Base-by-base conservation (phyloP, 2,113 vertebrate species). In the Corynorhinus townsendii region DNA sequence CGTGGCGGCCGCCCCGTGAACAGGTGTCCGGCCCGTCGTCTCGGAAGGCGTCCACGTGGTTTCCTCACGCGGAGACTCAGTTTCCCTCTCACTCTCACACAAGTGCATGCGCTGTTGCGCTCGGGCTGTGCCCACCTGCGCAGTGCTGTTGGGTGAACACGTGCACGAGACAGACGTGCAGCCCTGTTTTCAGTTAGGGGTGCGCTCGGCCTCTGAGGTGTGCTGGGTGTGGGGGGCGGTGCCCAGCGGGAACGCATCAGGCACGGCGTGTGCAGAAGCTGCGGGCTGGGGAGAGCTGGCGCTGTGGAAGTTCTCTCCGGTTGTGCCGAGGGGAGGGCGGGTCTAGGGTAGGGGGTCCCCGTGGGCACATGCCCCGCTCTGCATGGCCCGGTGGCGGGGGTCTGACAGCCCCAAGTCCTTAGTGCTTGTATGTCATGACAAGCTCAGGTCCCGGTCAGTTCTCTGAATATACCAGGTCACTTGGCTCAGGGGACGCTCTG, bases 91-190 rank as follows among this genome's bases (percentile, higher is more conserved):
- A 11, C 17, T 26, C 5, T 0, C 19, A n/a, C 2, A 0, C 3
- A 14, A 1, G 2, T 0, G 4, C 3, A 3, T 0, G 1, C 4
- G 0, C 40, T 16, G 0, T 7, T 4, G 19, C 4, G 28, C 38
- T 12, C 1, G 0, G 62, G 82, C 33, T 0, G 2, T 2, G 5
- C 33, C 28, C n/a, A 4, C 6, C 9, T 0, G 10, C 28, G 0
- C 14, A 9, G 59, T 0, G 0, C 28, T 26, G 49, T 45, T 16
- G 0, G 45, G 12, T 3, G 24, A 7, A 2, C 4, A 0, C 0
- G 0, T 11, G 86, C 6, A 0, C 0, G 0, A 7, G 38, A 62
- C 26, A 1, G 16, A 9, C 30, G 0, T 0, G 1, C 11, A 5
- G 2, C 4, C 26, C 5, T 40, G 4, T 43, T 4, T 43, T 66